Percentiles rank a stretch among this genome's conserved stretches.
Conservation (phyloP, 2,888 invertebrate species). For the Tolmerus cingulatus region DNA sequence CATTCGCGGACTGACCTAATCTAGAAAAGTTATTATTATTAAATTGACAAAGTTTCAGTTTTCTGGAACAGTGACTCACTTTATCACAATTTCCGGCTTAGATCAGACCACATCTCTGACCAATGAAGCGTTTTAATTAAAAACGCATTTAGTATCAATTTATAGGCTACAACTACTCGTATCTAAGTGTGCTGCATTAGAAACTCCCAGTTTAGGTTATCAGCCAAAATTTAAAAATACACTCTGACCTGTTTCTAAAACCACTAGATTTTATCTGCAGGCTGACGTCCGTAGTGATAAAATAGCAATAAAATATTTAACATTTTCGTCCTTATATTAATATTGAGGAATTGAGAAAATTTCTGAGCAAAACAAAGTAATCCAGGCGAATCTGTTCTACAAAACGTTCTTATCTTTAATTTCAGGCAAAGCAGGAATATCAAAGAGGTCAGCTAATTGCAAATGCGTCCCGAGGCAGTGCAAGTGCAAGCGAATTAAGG, state of each 20-base stretch:
- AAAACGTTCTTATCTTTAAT: not conserved
- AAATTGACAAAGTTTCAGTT: not conserved
- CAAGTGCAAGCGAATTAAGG: conserved; percentile 52
- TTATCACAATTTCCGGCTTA: not conserved
- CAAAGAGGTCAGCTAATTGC: conserved; percentile 52
- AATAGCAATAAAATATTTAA: not conserved
- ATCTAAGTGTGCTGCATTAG: not conserved
- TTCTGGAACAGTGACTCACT: not conserved
- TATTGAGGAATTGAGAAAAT: not conserved
- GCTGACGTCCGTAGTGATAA: not conserved
- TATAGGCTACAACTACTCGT: not conserved
- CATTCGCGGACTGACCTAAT: not conserved
- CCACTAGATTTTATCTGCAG: not conserved
- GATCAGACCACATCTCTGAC: not conserved
- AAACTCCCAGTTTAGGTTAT: not conserved
- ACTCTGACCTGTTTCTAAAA: not conserved
- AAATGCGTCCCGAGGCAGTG: conserved; percentile 56
- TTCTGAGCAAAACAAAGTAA: not conserved
- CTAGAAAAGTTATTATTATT: not conserved
- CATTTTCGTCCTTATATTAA: not conserved
- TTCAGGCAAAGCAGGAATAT: conserved; percentile 38
- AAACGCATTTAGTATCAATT: not conserved
- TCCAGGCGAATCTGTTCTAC: not conserved
- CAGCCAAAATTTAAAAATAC: not conserved
- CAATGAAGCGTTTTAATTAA: not conserved